A percentile compares a stretch with the other conserved stretches of the same genome.
These are phyloP conservation scores for Thelohanellus kitauei DNA, from an alignment of 30 jellyfish, hydroid and myxozoan genomes.

Conservation along the genomic window DNA sequence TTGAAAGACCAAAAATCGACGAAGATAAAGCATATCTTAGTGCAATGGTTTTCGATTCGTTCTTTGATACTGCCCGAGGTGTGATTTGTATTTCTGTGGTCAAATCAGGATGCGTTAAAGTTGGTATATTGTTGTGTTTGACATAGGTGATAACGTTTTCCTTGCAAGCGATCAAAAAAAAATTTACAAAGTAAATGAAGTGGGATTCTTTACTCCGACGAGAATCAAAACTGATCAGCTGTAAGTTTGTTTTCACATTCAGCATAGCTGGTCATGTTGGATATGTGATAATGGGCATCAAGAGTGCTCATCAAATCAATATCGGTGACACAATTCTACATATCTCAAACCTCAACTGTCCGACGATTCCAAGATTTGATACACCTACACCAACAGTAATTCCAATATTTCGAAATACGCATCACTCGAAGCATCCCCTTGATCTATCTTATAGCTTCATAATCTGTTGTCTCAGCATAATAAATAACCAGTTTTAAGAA, in stretches of 20 bases:
- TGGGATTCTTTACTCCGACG: conserved; percentile 39
- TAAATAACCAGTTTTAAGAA: no score
- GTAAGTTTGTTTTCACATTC: conserved; percentile 11
- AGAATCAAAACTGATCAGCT: conserved; percentile 18
- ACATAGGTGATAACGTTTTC: neutral
- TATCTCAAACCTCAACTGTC: conserved; percentile 14
- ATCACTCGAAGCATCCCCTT: no score
- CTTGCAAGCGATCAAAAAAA: conserved; percentile 2
- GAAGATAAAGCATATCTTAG: no score
- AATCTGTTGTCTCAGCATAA: no score
- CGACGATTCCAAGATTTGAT: no score
- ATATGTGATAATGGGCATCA: conserved; percentile 31
- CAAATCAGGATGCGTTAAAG: conserved; percentile 17
- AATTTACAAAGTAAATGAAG: conserved; percentile 24
- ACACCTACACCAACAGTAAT: no score
- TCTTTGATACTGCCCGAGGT: conserved; percentile 57
- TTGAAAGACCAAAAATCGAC: no score
- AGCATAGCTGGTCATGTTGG: conserved; percentile 90
- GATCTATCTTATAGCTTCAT: no score
- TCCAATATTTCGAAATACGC: no score
- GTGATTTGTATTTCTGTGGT: conserved; percentile 39
- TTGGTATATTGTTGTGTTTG: conserved; percentile 10
- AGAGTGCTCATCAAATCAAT: conserved; percentile 24
- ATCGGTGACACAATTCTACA: conserved; percentile 37
- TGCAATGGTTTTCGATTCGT: conserved; percentile 36